Conservation (phyloP, 2,888 invertebrate genomes). For the Ennomos quercinarius region DNA sequence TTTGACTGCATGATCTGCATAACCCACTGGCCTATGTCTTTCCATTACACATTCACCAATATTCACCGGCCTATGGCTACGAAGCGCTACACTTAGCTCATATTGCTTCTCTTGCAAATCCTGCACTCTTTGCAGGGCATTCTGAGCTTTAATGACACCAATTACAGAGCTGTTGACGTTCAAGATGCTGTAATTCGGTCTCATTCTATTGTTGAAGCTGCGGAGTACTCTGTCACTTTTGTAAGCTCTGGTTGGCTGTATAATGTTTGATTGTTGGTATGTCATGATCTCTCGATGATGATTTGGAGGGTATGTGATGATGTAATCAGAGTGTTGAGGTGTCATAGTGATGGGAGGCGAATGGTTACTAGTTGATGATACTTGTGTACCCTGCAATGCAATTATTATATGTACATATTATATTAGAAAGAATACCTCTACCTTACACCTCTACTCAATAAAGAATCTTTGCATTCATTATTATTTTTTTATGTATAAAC, state of each 20-base stretch:
- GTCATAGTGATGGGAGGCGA: constrained; percentile 63
- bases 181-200: constrained; percentile 44
- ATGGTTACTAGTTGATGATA: constrained; percentile 55
- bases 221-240: constrained; percentile 62
- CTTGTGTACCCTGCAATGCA: constrained; percentile 54
- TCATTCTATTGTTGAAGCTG: constrained; percentile 52
- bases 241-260: constrained; percentile 13
- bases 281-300: constrained; percentile 35
- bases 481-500: no score
- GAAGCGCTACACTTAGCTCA: constrained; percentile 15
- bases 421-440: no score
- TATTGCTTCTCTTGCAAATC: constrained; percentile 17
- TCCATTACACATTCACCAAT: constrained; percentile 1
- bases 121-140: constrained; percentile 32
- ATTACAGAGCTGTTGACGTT: constrained; percentile 37
- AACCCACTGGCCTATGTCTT: not conserved
- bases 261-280: constrained; percentile 23
- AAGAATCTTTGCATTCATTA: no score
- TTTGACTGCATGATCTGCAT: not conserved
- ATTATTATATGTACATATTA: not conserved
- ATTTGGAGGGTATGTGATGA: constrained; percentile 45
- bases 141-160: constrained; percentile 37
- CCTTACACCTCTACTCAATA: no score
- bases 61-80: constrained; percentile 9
- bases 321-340: constrained; percentile 49